Base-by-base conservation (phyloP, 2,888 invertebrate genomes). In the Drosophila ezoana region DNA sequence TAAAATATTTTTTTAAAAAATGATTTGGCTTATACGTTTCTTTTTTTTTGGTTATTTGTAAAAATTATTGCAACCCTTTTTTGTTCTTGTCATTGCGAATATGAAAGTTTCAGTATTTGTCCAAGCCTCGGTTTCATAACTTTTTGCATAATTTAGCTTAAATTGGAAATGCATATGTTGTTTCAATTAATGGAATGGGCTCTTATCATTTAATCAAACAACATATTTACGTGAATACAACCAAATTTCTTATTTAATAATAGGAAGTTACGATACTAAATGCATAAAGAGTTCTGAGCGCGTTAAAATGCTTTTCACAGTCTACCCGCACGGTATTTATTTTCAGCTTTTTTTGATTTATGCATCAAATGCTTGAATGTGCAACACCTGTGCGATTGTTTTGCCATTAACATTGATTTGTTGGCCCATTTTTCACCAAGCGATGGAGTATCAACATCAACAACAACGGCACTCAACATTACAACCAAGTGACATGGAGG, bases 331-430 rank as follows among this genome's bases (percentile, higher is more conserved):
- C 8, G 28, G n/a, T 51, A 13, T 72, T 54, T 56, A 32, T 63
- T 28, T 53, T 40, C 14, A 56, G 47, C 6, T 49, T 49, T 51
- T 58, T 53, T 61, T 79, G 82, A 85, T 85, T 85, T 87, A 76
- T 79, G 63, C 44, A 41, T 57, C 43, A 58, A 57, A 48, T 47
- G 58, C 33, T 62, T 57, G 51, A 57, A 62, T 58, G 51, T 71
- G 69, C 68, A 70, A 60, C 82, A 85, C 59, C 85, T 79, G 79
- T 66, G 68, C 58, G 51, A 87, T 89, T 76, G 76, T 74, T 74
- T 73, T 67, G 64, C 73, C 74, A 87, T 87, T 89, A 87, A 64
- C 72, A 68, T 62, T 89, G 87, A 87, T 87, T 89, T 84, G 85
- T 84, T 76, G 68, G 43, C 67, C 61, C 60, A 73, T 75, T 79